A percentile compares a stretch with the other conserved stretches of the same genome.
Evolutionary conservation across 2,888 invertebrate species (phyloP).

Genomic region (Phalera bucephala): DNA sequence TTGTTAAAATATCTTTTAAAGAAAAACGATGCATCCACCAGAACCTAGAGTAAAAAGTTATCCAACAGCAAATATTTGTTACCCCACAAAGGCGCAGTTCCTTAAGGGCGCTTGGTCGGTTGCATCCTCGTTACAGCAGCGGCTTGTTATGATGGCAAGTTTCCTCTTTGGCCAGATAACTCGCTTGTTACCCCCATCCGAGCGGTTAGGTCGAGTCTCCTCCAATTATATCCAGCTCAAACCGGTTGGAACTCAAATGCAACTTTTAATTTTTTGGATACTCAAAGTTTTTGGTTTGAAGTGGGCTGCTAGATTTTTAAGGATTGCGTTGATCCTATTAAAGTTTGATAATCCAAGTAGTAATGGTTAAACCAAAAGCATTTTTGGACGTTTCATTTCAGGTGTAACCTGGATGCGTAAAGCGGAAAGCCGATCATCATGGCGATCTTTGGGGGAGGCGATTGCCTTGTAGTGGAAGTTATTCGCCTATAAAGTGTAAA

Average conservation of each 20-base stretch:
- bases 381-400: too few relatives aligned
- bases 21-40: too few relatives aligned
- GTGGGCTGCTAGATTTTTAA: conserved; percentile 8
- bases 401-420: too few relatives aligned
- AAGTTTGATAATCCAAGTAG: too few relatives aligned
- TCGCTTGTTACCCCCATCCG: conserved; percentile 71
- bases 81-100: conserved; percentile 37
- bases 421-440: too few relatives aligned
- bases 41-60: conserved; percentile 5
- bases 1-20: too few relatives aligned
- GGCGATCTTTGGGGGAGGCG: too few relatives aligned
- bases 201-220: conserved; percentile 74
- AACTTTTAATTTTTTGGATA: conserved; percentile 48
- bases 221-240: conserved; percentile 76
- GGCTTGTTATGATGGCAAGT: conserved; percentile 49
- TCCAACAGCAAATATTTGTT: conserved; percentile 19
- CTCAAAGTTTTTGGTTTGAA: conserved; percentile 21
- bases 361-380: too few relatives aligned
- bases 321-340: not conserved
- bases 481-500: too few relatives aligned
- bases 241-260: conserved; percentile 58
- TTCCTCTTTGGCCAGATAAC: conserved; percentile 54
- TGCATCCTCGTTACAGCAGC: conserved; percentile 58
- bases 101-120: conserved; percentile 45
- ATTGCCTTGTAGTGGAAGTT: too few relatives aligned